A percentile compares a stretch with the other conserved stretches of the same genome.
Conservation (phyloP, 2,797 vertebrate species). For the Petrocephalus sullivani region DNA sequence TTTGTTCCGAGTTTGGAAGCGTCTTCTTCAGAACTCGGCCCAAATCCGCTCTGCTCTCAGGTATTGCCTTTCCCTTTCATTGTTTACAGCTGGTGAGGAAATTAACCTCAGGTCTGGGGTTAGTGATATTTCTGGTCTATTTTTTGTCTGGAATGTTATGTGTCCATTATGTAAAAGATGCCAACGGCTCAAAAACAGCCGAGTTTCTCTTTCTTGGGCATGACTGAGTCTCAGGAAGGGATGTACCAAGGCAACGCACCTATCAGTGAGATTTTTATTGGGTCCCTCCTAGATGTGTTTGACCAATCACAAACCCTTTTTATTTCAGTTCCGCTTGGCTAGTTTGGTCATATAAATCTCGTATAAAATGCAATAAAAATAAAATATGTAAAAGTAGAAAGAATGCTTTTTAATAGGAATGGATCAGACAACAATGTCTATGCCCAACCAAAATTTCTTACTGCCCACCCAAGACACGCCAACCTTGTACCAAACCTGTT, state of each 20-base stretch:
- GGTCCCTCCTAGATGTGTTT: background rate
- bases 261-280: background rate
- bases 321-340: constrained; percentile 4
- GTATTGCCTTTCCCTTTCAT: background rate
- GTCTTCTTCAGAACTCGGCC: background rate
- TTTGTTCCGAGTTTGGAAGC: constrained; percentile 9
- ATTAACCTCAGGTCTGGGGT: constrained; percentile 31
- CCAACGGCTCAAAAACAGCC: background rate
- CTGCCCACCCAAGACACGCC: background rate
- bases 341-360: background rate
- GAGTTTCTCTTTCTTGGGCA: background rate
- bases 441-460: background rate
- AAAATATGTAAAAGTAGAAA: background rate
- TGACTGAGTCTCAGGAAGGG: background rate
- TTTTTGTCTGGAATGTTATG: constrained; percentile 30
- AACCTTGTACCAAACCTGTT: background rate
- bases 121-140: constrained; percentile 9
- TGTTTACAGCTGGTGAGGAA: constrained; percentile 29
- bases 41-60: background rate
- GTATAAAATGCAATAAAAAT: background rate
- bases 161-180: constrained; percentile 14
- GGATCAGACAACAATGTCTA: background rate
- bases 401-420: background rate
- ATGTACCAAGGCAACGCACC: background rate
- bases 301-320: background rate